A percentile compares a stretch with the other conserved stretches of the same genome.
These are phyloP conservation scores for Trididemnum nubilum DNA, from an alignment of 23 tunicate species.

Conservation along the genomic window DNA sequence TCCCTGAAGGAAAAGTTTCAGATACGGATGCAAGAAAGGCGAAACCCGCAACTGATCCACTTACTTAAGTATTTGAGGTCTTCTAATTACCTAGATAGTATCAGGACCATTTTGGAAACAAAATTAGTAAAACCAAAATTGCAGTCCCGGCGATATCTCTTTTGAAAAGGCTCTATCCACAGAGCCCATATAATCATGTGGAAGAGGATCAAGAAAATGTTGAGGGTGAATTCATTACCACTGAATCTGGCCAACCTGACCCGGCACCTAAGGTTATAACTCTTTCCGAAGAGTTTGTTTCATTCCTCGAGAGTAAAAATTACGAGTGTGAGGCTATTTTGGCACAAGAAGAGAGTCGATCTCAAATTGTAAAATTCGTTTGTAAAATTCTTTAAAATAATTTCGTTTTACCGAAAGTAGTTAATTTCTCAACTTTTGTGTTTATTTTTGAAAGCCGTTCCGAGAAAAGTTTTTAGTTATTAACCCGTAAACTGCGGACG, in stretches of 20 bases:
- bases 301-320: constrained; percentile 10
- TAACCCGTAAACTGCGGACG: too few relatives aligned
- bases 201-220: not conserved
- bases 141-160: not conserved
- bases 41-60: constrained; percentile 14
- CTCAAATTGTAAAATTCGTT: too few relatives aligned
- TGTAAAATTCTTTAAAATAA: too few relatives aligned
- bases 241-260: not conserved
- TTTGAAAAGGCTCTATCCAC: constrained; percentile 9
- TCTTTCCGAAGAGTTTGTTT: constrained; percentile 25
- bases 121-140: constrained; percentile 5
- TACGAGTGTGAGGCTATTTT: too few relatives aligned
- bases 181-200: not conserved
- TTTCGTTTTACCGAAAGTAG: too few relatives aligned
- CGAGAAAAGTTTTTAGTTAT: too few relatives aligned
- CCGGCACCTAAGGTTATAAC: not conserved
- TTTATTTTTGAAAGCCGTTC: too few relatives aligned
- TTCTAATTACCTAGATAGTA: too few relatives aligned
- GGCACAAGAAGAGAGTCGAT: too few relatives aligned
- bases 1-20: too few relatives aligned
- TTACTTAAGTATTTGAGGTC: constrained; percentile 15
- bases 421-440: too few relatives aligned
- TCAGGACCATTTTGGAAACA: constrained; percentile 22
- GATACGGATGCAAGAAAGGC: too few relatives aligned
- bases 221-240: not conserved